Evolutionary conservation across 2,113 vertebrate genomes (phyloP).

Genomic region (Scatophagus argus): DNA sequence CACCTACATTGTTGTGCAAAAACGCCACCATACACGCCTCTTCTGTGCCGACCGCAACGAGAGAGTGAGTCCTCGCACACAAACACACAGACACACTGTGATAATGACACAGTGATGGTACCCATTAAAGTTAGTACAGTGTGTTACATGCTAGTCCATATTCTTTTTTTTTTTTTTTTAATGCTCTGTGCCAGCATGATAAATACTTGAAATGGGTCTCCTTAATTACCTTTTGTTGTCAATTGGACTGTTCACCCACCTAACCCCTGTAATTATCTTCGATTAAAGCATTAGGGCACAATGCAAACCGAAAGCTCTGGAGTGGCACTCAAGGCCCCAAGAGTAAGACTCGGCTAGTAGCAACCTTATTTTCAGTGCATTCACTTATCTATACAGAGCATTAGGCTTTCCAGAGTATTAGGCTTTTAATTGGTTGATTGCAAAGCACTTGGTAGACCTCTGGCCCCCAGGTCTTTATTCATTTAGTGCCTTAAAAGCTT

Average conservation of each 20-base stretch:
- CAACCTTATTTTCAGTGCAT: constrained; percentile 61
- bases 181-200: constrained; percentile 36
- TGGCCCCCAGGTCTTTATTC: constrained; percentile 11
- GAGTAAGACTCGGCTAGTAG: constrained; percentile 54
- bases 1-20: constrained; percentile 99
- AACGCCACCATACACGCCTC: constrained; percentile 97
- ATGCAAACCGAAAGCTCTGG: constrained; percentile 52
- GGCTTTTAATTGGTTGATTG: constrained; percentile 67
- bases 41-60: constrained; percentile 99
- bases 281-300: constrained; percentile 72
- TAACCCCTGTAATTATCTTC: constrained; percentile 68
- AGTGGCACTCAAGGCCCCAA: constrained; percentile 66
- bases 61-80: constrained; percentile 87
- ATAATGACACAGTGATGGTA: background rate
- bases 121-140: constrained; percentile 38
- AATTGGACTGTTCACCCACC: constrained; percentile 47
- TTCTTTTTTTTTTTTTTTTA: constrained; percentile 40
- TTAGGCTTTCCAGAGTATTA: constrained; percentile 51
- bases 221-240: constrained; percentile 69
- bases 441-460: constrained; percentile 48
- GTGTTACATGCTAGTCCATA: constrained; percentile 32
- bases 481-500: constrained; percentile 37
- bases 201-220: constrained; percentile 43
- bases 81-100: background rate
- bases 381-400: constrained; percentile 32